Percentiles rank a stretch among this genome's conserved stretches.
These are phyloP conservation scores for Cynopterus sphinx DNA, from an alignment of 2,797 vertebrate species.

Conservation along the genomic window DNA sequence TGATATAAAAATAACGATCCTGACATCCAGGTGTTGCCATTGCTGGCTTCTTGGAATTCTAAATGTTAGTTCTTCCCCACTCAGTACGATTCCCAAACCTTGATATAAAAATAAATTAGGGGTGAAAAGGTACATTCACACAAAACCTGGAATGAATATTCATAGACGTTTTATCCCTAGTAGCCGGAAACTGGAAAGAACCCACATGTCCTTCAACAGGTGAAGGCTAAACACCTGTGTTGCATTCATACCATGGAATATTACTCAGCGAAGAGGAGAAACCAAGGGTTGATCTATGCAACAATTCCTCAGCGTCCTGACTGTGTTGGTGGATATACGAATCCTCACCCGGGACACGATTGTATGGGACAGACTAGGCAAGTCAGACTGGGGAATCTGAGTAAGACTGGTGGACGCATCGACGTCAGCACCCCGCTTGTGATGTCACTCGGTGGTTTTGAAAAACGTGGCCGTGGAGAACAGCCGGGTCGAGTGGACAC, in stretches of 20 bases:
- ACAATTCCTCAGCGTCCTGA: not conserved
- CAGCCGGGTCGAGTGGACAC: accelerated
- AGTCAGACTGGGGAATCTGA: not conserved
- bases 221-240: not conserved
- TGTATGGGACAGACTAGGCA: accelerated
- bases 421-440: accelerated
- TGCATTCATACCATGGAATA: not conserved
- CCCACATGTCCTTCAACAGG: not conserved
- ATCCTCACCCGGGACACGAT: accelerated
- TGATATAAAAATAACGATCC: not conserved
- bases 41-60: accelerated
- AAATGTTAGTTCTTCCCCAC: not conserved
- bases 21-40: not conserved
- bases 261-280: not conserved
- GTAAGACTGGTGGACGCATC: accelerated
- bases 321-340: accelerated
- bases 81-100: not conserved
- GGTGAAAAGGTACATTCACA: not conserved
- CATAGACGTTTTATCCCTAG: not conserved
- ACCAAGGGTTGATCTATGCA: not conserved
- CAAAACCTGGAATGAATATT: not conserved
- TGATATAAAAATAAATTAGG: not conserved
- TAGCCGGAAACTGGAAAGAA: not conserved
- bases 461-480: accelerated
- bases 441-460: not conserved